These are phyloP conservation scores for Hiodon alosoides DNA, from an alignment of 2,113 vertebrate genomes.

Conservation along the genomic window DNA sequence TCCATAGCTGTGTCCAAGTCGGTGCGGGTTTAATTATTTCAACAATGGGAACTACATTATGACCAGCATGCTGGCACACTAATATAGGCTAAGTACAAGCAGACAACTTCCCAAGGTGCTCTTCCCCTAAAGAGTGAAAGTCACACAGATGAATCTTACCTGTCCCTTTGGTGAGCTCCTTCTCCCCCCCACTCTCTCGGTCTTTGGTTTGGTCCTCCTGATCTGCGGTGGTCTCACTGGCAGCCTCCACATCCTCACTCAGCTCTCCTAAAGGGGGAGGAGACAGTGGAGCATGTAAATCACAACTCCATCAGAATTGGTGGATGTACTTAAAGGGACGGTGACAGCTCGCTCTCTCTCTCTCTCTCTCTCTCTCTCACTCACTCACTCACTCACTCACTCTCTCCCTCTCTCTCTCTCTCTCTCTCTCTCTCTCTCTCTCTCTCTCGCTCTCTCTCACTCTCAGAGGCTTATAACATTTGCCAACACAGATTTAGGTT, in stretches of 20 bases:
- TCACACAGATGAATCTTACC: slow-evolving; percentile 68
- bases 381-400: neutral
- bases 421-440: neutral
- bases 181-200: slow-evolving; percentile 83
- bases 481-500: slow-evolving; percentile 61
- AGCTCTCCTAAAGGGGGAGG: slow-evolving; percentile 86
- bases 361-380: neutral
- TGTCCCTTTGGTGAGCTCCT: slow-evolving; percentile 90
- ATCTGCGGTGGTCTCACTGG: slow-evolving; percentile 78
- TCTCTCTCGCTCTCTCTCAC: neutral
- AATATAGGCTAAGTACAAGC: neutral
- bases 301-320: slow-evolving; percentile 72
- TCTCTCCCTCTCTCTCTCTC: neutral
- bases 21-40: neutral
- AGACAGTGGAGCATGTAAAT: slow-evolving; percentile 73
- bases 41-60: neutral
- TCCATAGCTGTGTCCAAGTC: neutral
- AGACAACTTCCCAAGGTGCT: slow-evolving; percentile 23
- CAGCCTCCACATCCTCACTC: slow-evolving; percentile 89
- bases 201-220: slow-evolving; percentile 92
- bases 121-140: slow-evolving; percentile 37
- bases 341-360: slow-evolving; percentile 43
- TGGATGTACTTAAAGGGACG: slow-evolving; percentile 78
- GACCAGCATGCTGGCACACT: neutral
- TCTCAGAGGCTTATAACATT: slow-evolving; percentile 64